Percentiles rank a stretch among this genome's conserved stretches.
These are phyloP conservation scores for Brachionus asplanchnoidis DNA, from an alignment of 1,140 invertebrate species.

Conservation along the genomic window DNA sequence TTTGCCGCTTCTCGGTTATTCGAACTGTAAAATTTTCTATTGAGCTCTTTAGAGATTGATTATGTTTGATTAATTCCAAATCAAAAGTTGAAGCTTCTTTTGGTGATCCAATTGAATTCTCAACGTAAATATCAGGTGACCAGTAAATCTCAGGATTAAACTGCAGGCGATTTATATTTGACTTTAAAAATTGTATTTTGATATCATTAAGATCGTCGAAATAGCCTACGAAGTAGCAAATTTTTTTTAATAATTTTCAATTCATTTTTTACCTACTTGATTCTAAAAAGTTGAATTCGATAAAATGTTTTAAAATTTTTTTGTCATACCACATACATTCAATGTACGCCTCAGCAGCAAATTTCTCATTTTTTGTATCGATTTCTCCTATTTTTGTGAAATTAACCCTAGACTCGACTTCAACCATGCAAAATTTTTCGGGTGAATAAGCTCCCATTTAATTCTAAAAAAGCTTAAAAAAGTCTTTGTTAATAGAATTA, in stretches of 20 bases:
- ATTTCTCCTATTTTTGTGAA: slow-evolving; percentile 45
- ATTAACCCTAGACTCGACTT: slow-evolving; percentile 23
- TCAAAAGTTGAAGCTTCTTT: neutral
- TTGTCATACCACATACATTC: slow-evolving; percentile 42
- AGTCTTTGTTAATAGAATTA: neutral
- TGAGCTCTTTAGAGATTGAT: neutral
- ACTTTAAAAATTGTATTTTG: slow-evolving; percentile 17
- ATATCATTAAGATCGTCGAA: slow-evolving; percentile 23
- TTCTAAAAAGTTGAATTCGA: neutral
- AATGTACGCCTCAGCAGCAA: slow-evolving; percentile 43
- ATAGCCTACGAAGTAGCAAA: neutral
- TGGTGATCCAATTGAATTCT: slow-evolving; percentile 23
- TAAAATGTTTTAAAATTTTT: neutral
- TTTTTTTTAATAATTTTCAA: neutral
- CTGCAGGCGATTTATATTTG: neutral
- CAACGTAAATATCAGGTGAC: slow-evolving; percentile 20
- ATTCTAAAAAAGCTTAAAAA: neutral
- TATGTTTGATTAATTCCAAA: neutral
- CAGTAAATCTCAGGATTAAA: neutral
- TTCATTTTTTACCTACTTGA: neutral
- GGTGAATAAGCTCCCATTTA: neutral
- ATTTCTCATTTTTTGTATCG: slow-evolving; percentile 44
- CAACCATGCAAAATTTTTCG: neutral
- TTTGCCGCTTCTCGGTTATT: neutral
- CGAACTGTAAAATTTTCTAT: neutral